These are phyloP conservation scores for Catostylus mosaicus DNA, from an alignment of 30 jellyfish, hydroid and myxozoan species.

Conservation along the genomic window DNA sequence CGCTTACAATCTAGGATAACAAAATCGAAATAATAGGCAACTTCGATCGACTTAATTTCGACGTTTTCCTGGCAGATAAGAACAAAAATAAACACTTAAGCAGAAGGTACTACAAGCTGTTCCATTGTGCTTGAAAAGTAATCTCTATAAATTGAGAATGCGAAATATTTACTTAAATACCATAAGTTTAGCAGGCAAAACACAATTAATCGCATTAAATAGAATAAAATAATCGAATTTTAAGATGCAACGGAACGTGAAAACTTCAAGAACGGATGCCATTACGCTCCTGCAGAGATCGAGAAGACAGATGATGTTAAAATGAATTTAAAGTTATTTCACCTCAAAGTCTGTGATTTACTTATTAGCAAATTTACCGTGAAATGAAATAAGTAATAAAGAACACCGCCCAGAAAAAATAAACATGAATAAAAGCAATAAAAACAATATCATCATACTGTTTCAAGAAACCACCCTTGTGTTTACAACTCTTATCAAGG, in stretches of 20 bases:
- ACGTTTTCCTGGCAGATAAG: background rate
- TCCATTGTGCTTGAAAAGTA: background rate
- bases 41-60: background rate
- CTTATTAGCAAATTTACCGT: too few species aligned
- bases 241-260: conserved; percentile 6
- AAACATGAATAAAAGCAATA: too few species aligned
- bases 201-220: background rate
- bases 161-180: conserved; percentile 7
- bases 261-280: background rate
- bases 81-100: background rate
- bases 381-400: too few species aligned
- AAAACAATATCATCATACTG: too few species aligned
- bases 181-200: background rate
- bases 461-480: too few species aligned
- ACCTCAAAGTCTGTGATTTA: too few species aligned
- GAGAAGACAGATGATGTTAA: too few species aligned
- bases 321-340: too few species aligned
- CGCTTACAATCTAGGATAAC: conserved; percentile 23
- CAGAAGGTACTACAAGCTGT: conserved; percentile 8
- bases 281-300: background rate
- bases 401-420: too few species aligned
- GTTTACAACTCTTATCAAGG: too few species aligned
- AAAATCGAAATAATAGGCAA: background rate
- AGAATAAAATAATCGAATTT: background rate
- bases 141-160: conserved; percentile 8